Evolutionary conservation across 2,797 vertebrate species (phyloP).

Genomic region (Anomalospiza imberbis): DNA sequence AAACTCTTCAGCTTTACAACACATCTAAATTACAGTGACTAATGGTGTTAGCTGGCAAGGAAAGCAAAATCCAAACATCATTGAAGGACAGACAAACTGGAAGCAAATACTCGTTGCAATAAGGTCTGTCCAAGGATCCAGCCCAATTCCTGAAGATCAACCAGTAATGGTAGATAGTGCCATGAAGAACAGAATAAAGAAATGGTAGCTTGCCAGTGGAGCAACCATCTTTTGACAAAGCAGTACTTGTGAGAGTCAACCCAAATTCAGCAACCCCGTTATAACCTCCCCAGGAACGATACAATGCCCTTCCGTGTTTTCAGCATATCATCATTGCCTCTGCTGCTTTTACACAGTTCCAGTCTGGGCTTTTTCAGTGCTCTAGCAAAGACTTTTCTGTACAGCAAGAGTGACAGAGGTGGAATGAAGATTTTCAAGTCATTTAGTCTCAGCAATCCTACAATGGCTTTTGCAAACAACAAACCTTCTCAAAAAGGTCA

Average conservation of each 20-base stretch:
- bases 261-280: background rate
- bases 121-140: background rate
- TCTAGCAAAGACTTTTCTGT: background rate
- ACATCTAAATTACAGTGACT: background rate
- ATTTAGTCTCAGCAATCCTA: conserved; percentile 2
- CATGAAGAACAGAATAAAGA: background rate
- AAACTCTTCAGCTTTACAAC: background rate
- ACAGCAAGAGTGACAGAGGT: background rate
- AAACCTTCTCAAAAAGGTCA: conserved; percentile 15
- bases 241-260: background rate
- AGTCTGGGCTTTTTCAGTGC: background rate
- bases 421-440: background rate
- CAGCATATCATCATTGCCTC: background rate
- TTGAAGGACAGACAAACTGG: background rate
- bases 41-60: background rate
- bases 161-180: background rate
- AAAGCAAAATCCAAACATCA: background rate
- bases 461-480: conserved; percentile 15
- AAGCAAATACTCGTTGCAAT: background rate
- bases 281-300: background rate
- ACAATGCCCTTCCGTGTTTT: background rate
- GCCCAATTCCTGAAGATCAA: background rate
- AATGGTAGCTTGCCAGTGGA: background rate
- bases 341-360: background rate
- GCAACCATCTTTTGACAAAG: background rate